Percentiles rank a stretch among this genome's conserved stretches.
Conservation (phyloP, 92 coral and sea anemone genomes). For the Chrysogorgia sp. region DNA sequence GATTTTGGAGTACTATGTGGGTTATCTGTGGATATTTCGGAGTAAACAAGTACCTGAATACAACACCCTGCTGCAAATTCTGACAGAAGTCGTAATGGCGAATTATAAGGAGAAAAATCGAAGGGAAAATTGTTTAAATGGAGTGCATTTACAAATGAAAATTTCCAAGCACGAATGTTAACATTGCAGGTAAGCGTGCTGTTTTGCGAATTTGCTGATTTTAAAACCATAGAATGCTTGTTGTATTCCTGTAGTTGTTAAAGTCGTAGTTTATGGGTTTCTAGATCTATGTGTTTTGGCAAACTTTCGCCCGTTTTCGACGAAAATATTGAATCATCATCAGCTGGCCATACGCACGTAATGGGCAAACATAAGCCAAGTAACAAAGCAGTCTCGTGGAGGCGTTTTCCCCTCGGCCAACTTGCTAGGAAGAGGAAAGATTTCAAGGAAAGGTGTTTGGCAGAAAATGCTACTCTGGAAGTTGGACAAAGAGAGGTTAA, state of each 20-base stretch:
- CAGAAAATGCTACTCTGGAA: not conserved
- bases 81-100: not conserved
- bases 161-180: not conserved
- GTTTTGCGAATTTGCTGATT: not conserved
- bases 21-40: conserved; percentile 2
- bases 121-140: not conserved
- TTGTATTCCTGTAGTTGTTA: not conserved
- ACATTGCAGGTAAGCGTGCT: not conserved
- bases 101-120: not conserved
- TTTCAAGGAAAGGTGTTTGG: conserved; percentile 8
- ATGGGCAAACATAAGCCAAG: conserved; percentile 1
- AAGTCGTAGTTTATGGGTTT: not conserved
- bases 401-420: conserved; percentile 24
- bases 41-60: not conserved
- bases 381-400: not conserved
- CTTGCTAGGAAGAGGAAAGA: conserved; percentile 10
- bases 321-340: not conserved
- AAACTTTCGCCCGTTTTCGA: not conserved
- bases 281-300: not conserved
- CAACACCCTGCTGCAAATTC: no score
- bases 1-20: not conserved
- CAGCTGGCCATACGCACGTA: not conserved
- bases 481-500: not conserved
- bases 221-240: conserved; percentile 14
- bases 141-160: not conserved